A percentile compares a stretch with the other conserved stretches of the same genome.
These are phyloP conservation scores for Bradypodion ventrale DNA, from an alignment of 2,797 vertebrate genomes.

Conservation along the genomic window DNA sequence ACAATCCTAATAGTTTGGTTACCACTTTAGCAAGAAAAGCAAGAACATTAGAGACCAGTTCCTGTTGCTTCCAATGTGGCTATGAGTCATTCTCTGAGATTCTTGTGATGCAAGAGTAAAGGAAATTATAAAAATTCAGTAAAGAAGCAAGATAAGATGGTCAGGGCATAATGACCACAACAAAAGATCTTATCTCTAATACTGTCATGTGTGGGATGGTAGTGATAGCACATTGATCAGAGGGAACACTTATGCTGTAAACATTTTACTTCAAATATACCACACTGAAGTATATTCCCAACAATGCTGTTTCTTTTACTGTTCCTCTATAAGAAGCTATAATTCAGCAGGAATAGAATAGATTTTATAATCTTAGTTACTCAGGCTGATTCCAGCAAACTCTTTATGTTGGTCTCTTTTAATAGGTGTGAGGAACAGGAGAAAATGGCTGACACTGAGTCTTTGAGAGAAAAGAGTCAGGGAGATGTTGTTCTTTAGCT, in stretches of 20 bases:
- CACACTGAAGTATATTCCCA: not conserved
- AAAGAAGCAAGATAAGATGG: not conserved
- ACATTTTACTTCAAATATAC: not conserved
- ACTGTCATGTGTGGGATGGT: not conserved
- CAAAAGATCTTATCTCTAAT: not conserved
- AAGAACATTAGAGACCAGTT: not conserved
- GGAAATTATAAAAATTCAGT: slow-evolving; percentile 5
- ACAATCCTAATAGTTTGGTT: not conserved
- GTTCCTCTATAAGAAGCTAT: not conserved
- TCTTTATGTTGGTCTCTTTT: not conserved
- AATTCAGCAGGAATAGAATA: not conserved
- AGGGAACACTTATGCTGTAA: not conserved
- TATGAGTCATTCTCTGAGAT: not conserved
- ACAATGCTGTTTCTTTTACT: not conserved
- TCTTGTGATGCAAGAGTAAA: slow-evolving; percentile 1
- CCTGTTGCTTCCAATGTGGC: not conserved
- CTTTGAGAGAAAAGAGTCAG: not conserved
- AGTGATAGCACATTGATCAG: not conserved
- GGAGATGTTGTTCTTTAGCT: too few species aligned
- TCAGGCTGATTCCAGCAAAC: not conserved
- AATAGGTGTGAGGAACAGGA: not conserved
- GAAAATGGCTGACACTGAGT: not conserved
- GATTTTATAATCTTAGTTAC: not conserved
- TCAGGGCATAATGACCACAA: not conserved
- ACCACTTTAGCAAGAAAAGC: slow-evolving; percentile 2